These are phyloP conservation scores for Neuroterus valhalla DNA, from an alignment of 1,140 invertebrate genomes.

Conservation along the genomic window DNA sequence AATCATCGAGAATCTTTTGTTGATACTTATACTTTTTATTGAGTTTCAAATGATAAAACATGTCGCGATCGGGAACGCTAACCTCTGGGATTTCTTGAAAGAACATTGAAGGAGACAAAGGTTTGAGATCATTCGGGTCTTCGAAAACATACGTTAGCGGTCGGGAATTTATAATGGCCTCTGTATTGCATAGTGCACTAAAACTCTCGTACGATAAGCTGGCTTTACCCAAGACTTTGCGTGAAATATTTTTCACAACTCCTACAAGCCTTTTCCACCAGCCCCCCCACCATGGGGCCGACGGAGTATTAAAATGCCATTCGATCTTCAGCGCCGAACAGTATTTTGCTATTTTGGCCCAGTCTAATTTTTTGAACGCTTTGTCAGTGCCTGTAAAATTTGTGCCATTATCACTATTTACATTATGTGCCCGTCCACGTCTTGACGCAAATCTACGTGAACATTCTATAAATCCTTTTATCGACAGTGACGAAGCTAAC, in stretches of 20 bases:
- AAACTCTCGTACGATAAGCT: conserved; percentile 55
- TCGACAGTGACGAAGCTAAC: not conserved
- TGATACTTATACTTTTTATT: too few relatives aligned
- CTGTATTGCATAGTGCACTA: too few relatives aligned
- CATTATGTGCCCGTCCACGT: conserved; percentile 51
- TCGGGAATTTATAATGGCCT: too few relatives aligned
- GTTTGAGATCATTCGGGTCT: not conserved
- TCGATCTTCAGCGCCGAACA: conserved; percentile 49
- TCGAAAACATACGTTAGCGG: not conserved
- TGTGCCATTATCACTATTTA: conserved; percentile 64
- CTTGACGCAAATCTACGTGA: conserved; percentile 57
- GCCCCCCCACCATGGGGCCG: conserved; percentile 64
- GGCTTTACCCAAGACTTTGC: conserved; percentile 49
- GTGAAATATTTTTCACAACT: conserved; percentile 45
- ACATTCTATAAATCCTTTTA: not conserved
- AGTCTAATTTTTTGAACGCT: conserved; percentile 44
- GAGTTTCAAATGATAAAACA: too few relatives aligned
- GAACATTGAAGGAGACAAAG: not conserved
- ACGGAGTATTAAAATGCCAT: conserved; percentile 64
- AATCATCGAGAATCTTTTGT: too few relatives aligned
- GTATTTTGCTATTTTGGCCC: conserved; percentile 38
- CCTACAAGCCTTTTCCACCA: conserved; percentile 61
- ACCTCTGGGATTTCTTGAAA: not conserved
- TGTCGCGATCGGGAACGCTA: not conserved
- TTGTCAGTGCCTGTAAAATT: conserved; percentile 55